Evolutionary conservation across 1,140 invertebrate genomes (phyloP).

Genomic region (Trichomalopsis sarcophagae): DNA sequence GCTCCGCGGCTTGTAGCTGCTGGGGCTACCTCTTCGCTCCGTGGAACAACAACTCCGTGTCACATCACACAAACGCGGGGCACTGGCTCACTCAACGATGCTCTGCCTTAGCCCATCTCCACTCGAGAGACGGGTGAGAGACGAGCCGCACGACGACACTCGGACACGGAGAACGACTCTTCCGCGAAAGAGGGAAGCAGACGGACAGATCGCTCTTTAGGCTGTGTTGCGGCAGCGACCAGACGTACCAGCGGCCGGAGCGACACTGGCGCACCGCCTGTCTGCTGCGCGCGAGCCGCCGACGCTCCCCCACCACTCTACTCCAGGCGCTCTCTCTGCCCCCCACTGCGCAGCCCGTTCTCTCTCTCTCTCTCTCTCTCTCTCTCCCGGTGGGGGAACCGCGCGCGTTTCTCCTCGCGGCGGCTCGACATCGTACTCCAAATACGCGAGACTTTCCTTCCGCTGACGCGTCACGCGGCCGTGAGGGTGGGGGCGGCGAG

Average conservation of each 20-base stretch:
- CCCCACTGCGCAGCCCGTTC: constrained; percentile 1
- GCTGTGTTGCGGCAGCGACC: constrained; percentile 52
- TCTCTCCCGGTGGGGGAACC: constrained; percentile 31
- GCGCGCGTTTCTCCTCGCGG: constrained; percentile 38
- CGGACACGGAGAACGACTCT: background rate
- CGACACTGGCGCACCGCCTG: constrained; percentile 66
- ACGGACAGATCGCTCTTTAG: background rate
- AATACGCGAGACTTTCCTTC: constrained; percentile 59
- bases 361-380: constrained; percentile 26
- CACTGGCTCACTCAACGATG: background rate
- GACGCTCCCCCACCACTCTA: constrained; percentile 46
- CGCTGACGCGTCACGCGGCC: constrained; percentile 28
- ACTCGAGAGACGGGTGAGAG: background rate
- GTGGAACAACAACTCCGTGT: background rate
- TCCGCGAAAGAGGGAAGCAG: background rate
- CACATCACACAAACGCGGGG: background rate
- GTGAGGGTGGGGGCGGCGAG: background rate
- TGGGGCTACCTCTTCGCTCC: background rate
- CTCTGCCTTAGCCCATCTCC: constrained; percentile 10
- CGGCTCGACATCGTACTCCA: constrained; percentile 57
- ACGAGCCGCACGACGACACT: constrained; percentile 14
- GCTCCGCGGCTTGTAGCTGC: background rate
- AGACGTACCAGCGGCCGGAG: constrained; percentile 66
- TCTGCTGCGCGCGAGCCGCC: constrained; percentile 56
- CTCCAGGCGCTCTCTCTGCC: constrained; percentile 6